phyloP scores from a whole-genome alignment of 2,113 vertebrate species.

The Enhydra lutris region DNA sequence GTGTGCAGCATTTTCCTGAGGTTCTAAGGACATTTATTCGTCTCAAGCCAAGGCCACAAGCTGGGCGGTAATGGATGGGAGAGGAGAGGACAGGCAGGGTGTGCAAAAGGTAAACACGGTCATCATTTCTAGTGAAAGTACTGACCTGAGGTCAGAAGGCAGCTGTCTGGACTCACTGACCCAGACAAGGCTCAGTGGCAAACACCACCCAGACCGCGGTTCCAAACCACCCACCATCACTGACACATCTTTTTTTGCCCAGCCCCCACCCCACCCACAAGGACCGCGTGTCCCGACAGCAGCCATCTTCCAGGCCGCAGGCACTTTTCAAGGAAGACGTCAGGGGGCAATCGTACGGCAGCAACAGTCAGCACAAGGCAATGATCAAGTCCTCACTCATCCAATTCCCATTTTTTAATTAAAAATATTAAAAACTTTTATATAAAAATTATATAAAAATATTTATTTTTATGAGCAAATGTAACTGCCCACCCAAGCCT shows the following conservation, averaged over 20 bases:
- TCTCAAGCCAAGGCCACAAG: not conserved
- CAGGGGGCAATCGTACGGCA: not conserved
- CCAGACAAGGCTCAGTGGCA: not conserved
- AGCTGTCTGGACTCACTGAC: not conserved
- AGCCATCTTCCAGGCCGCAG: not conserved
- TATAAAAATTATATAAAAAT: too few relatives aligned
- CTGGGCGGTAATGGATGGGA: not conserved
- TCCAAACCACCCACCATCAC: not conserved
- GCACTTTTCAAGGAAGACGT: not conserved
- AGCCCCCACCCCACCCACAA: rapidly evolving
- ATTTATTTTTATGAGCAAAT: not conserved
- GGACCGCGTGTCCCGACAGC: not conserved
- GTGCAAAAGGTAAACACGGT: not conserved
- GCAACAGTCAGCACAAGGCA: not conserved
- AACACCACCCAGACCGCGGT: not conserved
- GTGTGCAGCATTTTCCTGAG: not conserved
- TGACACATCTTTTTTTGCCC: rapidly evolving
- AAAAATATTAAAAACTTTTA: too few relatives aligned
- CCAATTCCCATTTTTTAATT: not conserved
- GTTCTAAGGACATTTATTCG: not conserved
- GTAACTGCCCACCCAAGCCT: not conserved
- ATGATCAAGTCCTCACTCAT: constrained; percentile 14
- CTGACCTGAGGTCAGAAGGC: not conserved
- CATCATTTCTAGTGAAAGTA: not conserved
- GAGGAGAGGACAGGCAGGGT: not conserved